Evolutionary conservation across 1,140 invertebrate species (phyloP), one percentile per base, ranked within the genome.

Genomic region (Cylas formicarius): DNA sequence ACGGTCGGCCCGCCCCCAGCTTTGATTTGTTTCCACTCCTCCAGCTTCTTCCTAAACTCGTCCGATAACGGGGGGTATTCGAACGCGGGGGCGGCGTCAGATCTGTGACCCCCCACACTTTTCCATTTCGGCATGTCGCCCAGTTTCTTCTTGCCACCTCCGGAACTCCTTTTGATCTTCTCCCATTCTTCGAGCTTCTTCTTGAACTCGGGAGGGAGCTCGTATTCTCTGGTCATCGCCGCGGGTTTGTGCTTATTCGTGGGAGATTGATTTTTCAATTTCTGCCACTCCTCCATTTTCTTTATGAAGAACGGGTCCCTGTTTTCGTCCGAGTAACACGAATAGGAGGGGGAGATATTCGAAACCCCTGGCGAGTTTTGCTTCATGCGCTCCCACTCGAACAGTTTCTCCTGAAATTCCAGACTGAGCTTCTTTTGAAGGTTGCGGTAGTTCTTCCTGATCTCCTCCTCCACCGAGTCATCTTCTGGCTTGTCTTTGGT

Each of bases 101-200:
- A 58, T 56, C 68, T 67, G 24, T 72, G 53, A 1, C 63, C 58
- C 14, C 64, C 59, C 4, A 66, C 67, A 7, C 69, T 69, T 51
- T 74, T 77, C 76, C 79, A 81, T 7, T 81, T 70, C 47, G 84
- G 81, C 78, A 82, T 84, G 56, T 86, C 82, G 20, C 76, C 74
- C 22, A 84, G 68, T 53, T 74, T 74, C 57, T 70, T 71, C 50
- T 68, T 63, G 59, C 21, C 24, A 4, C 64, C 36, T 67, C 63
- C 67, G 8, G 80, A 82, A 10, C 63, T 67, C 14, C 79, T 80
- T 56, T 84, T 85, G 54, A 81, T 78, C n/a, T 81, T 76, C 54
- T 88, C 80, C 86, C 86, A 90, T 58, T 90, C 86, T 49, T 82
- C 76, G 1, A 90, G 66, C 62, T 90, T 90, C 65, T 86, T 86